These are phyloP conservation scores for Ptiloglossa arizonensis DNA, from an alignment of 1,140 invertebrate genomes.

Conservation along the genomic window DNA sequence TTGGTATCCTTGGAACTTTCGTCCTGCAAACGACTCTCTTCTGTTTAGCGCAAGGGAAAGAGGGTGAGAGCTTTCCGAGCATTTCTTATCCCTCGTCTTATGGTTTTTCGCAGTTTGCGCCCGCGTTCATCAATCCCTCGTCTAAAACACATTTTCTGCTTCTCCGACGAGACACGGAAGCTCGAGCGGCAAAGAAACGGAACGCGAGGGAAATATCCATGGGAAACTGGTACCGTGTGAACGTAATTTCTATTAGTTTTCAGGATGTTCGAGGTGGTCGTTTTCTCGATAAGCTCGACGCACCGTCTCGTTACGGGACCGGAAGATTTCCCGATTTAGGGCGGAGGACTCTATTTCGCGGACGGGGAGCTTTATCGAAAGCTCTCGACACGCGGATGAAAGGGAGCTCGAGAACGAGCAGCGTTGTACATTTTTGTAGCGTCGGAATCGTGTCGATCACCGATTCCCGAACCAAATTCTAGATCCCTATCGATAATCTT, in stretches of 20 bases:
- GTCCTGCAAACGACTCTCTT: too few relatives aligned
- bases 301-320: constrained; percentile 31
- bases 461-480: constrained; percentile 3
- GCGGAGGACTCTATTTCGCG: neutral
- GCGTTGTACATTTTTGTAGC: neutral
- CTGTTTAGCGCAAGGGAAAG: too few relatives aligned
- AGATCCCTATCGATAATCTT: too few relatives aligned
- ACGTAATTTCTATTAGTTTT: neutral
- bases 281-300: too few relatives aligned
- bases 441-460: constrained; percentile 14
- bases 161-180: neutral
- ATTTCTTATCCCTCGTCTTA: too few relatives aligned
- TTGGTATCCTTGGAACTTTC: too few relatives aligned
- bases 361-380: neutral
- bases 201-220: neutral
- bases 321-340: constrained; percentile 29
- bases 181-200: neutral
- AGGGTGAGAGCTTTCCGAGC: too few relatives aligned
- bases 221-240: neutral
- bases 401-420: constrained; percentile 6
- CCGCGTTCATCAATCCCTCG: neutral
- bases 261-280: neutral
- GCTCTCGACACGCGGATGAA: neutral
- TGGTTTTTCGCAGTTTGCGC: too few relatives aligned
- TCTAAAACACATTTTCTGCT: neutral